Evolutionary conservation across 2,888 invertebrate species (phyloP), one percentile per base, ranked within the genome.

Genomic region (Zaprionus lineosus): DNA sequence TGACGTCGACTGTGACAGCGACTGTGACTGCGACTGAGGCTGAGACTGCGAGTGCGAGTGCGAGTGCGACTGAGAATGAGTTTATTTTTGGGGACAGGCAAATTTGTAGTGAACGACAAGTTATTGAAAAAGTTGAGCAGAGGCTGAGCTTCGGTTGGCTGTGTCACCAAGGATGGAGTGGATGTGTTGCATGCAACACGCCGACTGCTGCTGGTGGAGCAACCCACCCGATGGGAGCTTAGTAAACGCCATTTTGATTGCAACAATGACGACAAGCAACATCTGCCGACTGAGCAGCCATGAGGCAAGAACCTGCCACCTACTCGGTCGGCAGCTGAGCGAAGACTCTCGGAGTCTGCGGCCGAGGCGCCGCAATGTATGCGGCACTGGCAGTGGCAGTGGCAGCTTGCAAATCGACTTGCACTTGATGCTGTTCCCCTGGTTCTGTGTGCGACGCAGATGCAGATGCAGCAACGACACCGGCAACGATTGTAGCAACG

Each of bases 401-500:
- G 40, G 51, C 61, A 52, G 62, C 62, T 51, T 68, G 74, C 74
- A 74, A 65, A 74, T 68, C 77, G 51, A 61, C 84, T 57, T 74
- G 86, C 86, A 81, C 51, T 70, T 62, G 52, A 48, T 84, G 84
- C 87, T 87, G 87, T 61, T 84, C 68, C 64, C 88, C 87, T 85
- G 88, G 65, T 87, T 71, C 62, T 57, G 52, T 51, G 79, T 87
- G 84, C 88, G 87, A 76, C 85, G 86, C 77, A 70, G 82, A 85
- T 87, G 87, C 87, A 87, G 87, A 87, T 88, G 88, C 88, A 84
- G 83, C 85, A 72, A 66, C 70, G 59, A 50, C 63, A 57, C 18
- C 57, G 43, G 33, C 64, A 52, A 21, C 60, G 56, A 67, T 63
- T 72, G 71, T 81, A 84, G 72, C 71, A 76, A 71, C 77, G 77